phyloP scores from a whole-genome alignment of 2,113 vertebrate genomes.

The Caracal caracal region DNA sequence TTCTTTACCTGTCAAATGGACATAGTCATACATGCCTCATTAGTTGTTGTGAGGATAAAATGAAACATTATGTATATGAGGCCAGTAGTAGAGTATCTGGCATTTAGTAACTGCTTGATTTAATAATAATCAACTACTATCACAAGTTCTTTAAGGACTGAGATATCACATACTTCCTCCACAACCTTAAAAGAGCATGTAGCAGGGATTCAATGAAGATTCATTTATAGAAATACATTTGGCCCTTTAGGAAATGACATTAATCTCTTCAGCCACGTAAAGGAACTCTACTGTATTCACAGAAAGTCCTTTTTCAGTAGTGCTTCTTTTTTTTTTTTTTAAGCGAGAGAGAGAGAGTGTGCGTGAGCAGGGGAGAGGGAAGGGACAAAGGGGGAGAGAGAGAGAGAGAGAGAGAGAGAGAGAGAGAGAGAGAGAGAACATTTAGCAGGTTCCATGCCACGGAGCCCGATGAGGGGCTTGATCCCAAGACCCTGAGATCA shows the following conservation, averaged over 20 bases:
- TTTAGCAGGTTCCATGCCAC: no score
- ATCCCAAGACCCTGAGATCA: no score
- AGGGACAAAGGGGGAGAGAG: no score
- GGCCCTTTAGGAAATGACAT: background rate
- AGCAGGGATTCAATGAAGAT: background rate
- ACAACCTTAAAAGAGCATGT: background rate
- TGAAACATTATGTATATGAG: background rate
- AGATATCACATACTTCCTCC: background rate
- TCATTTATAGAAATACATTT: background rate
- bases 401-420: no score
- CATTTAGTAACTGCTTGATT: background rate
- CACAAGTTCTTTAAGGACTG: background rate
- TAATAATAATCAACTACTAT: background rate
- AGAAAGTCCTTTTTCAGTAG: background rate
- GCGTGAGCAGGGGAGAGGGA: no score
- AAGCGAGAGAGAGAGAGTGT: no score
- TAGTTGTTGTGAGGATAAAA: background rate
- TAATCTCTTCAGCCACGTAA: background rate
- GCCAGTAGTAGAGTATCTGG: background rate
- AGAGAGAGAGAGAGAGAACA: no score
- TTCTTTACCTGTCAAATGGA: background rate
- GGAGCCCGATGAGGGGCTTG: no score
- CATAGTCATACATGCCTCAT: background rate
- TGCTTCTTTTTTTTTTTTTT: background rate
- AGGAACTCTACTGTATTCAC: background rate